Evolutionary conservation across 53 echinoderm and acorn worm genomes (phyloP).

Genomic region (Paracentrotus lividus): DNA sequence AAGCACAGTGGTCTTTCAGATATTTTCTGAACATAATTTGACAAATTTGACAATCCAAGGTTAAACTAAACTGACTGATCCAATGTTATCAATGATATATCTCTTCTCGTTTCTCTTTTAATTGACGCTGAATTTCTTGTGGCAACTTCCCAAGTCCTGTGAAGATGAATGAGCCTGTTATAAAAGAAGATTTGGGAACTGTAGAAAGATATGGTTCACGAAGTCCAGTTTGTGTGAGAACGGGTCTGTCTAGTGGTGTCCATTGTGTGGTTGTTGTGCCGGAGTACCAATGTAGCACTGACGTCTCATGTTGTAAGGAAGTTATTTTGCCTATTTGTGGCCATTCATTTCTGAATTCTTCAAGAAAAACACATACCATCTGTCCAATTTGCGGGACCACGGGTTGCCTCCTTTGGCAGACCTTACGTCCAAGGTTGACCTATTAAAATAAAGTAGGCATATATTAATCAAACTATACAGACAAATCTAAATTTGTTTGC

Average conservation of each 20-base stretch:
- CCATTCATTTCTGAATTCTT: not conserved
- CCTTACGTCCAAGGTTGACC: not conserved
- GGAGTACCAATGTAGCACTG: not conserved
- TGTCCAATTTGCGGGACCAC: not conserved
- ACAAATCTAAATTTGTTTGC: not conserved
- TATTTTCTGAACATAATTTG: too few relatives aligned
- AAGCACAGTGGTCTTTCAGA: too few relatives aligned
- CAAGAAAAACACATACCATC: not conserved
- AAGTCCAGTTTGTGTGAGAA: not conserved
- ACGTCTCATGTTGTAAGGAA: not conserved
- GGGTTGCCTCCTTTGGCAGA: not conserved
- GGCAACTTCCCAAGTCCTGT: too few relatives aligned
- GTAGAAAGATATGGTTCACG: conserved; percentile 2
- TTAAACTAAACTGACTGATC: too few relatives aligned
- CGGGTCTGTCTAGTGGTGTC: not conserved
- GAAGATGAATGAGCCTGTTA: not conserved
- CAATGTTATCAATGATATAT: too few relatives aligned
- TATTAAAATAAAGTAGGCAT: not conserved
- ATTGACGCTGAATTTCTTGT: too few relatives aligned
- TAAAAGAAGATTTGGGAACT: not conserved
- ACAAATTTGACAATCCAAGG: too few relatives aligned
- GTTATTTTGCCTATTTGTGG: not conserved
- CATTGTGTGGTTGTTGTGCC: not conserved
- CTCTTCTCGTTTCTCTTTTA: not conserved
- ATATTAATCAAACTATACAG: not conserved